Evolutionary conservation across 2,888 invertebrate species (phyloP), one percentile per base, ranked within the genome.

Genomic region (Flexamia atlantica): DNA sequence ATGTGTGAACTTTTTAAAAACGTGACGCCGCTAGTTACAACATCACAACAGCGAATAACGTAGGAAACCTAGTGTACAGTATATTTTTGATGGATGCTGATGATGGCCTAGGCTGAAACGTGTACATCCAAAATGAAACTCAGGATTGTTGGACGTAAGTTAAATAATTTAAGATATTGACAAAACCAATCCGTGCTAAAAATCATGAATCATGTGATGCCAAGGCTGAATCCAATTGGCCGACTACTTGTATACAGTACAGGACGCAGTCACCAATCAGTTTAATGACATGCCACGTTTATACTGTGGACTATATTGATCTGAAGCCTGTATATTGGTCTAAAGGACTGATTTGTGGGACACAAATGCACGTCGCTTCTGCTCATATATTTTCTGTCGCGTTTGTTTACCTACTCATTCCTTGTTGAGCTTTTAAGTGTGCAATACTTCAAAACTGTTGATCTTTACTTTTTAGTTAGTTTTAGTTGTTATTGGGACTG

Each of bases 241-340:
- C 53, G 53, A 53, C 53, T 4, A 23, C 53, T 23, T 23, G 23
- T 53, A 53, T 53, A 23, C 23, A 10, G 53, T 53, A 23, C 23
- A 10, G 53, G 23, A 53, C 53, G 23, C 53, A 53, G 53, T 53
- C 53, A 53, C 53, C 53, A 23, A 23, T 53, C 53, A 53, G 53
- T 53, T 53, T 23, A 53, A 53, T 53, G 53, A 53, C 50, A 14
- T 53, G 53, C 53, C 53, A 53, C 23, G 23, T 14, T 23, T 23
- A 53, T 53, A 2, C 23, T 20, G 53, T 53, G 2, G 20, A 53
- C 53, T 53, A 53, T 12, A 53, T 53, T 12, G 46, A 46, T 46
- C 46, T 46, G 17, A 46, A 40, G 46, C 46, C 46, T 46, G 46
- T 46, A 14, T 46, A 46, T 46, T 17, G 17, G 46, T 46, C 46